Base-by-base conservation (phyloP, 2,888 invertebrate species). In the Agapostemon virescens region DNA sequence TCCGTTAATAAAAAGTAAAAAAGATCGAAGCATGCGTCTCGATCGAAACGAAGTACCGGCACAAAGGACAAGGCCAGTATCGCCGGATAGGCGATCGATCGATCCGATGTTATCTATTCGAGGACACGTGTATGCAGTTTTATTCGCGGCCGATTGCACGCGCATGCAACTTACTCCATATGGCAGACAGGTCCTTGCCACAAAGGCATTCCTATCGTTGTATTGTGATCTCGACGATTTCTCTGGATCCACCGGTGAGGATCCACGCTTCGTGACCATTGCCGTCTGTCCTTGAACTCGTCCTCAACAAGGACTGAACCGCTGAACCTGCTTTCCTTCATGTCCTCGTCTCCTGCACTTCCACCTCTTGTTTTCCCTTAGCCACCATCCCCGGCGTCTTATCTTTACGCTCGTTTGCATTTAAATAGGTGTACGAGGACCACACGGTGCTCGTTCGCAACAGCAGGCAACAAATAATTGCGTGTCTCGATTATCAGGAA, bases 251-350 rank as follows among this genome's bases (percentile, higher is more conserved):
- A 61, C 68, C 36, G 49, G 30, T 63, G 63, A 61, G 70, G 74
- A 77, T 79, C 75, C 55, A 67, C 58, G 69, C 52, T 58, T 72
- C 69, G 69, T 74, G 76, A 84, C 69, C 71, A 74, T 69, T 69
- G 52, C 70, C 42, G 49, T 11, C 64, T 84, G 88, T 82, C 88
- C 88, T 88, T 88, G 88, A 88, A 88, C 88, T 88, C 88, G 86
- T 83, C 87, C 85, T 85, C 85, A 75, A 70, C 72, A 79, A 74
- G 77, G 79, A 77, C 84, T 69, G 79, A 75, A 84, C 85, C 76
- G 79, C 77, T 82, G 85, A 82, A 85, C 84, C 78, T 76, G 77
- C 72, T 72, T 75, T 68, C 75, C 75, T 61, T 49, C 69, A 33
- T 55, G 68, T 79, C 49, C 77, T 77, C 61, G 73, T 63, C 70